Evolutionary conservation across 2,113 vertebrate species (phyloP).

Genomic region (Hypanus sabinus): DNA sequence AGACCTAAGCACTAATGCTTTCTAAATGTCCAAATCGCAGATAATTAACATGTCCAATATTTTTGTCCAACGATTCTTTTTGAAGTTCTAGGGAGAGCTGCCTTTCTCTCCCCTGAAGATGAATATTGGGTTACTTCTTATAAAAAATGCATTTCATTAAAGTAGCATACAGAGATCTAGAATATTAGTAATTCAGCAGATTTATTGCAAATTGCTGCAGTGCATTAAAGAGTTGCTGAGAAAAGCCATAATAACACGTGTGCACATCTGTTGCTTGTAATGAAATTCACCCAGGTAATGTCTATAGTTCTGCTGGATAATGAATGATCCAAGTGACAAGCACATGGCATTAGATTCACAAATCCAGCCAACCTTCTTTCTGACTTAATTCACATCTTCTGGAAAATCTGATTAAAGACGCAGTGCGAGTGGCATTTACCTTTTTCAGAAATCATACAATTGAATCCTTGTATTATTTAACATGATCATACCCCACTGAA

Average conservation of each 20-base stretch:
- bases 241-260: background rate
- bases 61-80: background rate
- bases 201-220: background rate
- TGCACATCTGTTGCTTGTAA: background rate
- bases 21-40: background rate
- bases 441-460: background rate
- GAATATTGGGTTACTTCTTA: background rate
- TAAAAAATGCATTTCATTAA: background rate
- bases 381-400: background rate
- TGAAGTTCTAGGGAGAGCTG: background rate
- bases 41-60: slow-evolving; percentile 1
- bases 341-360: background rate
- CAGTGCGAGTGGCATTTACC: background rate
- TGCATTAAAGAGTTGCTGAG: background rate
- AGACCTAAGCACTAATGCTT: background rate
- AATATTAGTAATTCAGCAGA: background rate
- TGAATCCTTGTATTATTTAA: background rate
- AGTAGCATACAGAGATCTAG: background rate
- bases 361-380: background rate
- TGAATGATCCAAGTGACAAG: background rate
- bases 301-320: background rate
- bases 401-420: too few species aligned
- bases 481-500: background rate
- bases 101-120: background rate
- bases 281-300: background rate